Evolutionary conservation across 1,140 invertebrate genomes (phyloP).

Genomic region (Caenorhabditis briggsae): DNA sequence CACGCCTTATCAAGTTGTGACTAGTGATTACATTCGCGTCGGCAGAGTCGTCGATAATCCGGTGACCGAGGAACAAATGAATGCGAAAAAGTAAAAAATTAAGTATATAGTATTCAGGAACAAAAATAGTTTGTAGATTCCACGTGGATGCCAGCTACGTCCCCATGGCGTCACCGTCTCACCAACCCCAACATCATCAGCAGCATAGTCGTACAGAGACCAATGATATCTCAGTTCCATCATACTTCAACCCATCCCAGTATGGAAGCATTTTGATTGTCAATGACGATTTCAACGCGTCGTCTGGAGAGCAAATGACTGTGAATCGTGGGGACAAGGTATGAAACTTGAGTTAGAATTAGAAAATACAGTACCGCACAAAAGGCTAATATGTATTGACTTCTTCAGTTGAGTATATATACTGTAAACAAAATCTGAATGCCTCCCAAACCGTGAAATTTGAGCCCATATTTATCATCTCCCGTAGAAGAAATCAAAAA

Average conservation of each 20-base stretch:
- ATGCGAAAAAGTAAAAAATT: constrained; percentile 14
- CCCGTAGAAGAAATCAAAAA: too few relatives aligned
- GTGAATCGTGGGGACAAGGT: constrained; percentile 61
- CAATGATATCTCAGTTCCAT: constrained; percentile 45
- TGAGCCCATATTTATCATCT: too few relatives aligned
- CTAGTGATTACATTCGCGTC: constrained; percentile 15
- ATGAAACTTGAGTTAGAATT: neutral
- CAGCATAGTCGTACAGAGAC: neutral
- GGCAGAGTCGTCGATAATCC: constrained; percentile 45
- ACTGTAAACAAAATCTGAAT: too few relatives aligned
- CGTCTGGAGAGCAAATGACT: constrained; percentile 61
- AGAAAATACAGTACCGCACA: too few relatives aligned
- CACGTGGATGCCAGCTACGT: constrained; percentile 8
- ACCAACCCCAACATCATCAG: constrained; percentile 10
- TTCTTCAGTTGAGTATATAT: too few relatives aligned
- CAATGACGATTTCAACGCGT: constrained; percentile 57
- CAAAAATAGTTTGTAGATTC: neutral
- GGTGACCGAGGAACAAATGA: constrained; percentile 43
- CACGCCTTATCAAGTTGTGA: constrained; percentile 44
- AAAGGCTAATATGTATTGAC: too few relatives aligned
- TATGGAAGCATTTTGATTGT: constrained; percentile 61
- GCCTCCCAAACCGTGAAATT: too few relatives aligned
- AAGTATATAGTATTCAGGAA: neutral
- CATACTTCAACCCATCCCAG: constrained; percentile 54
- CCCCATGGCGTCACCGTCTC: constrained; percentile 29